Percentiles rank a stretch among this genome's conserved stretches.
Evolutionary conservation across 2,888 invertebrate genomes (phyloP).

Genomic region (Diarsia mendica): DNA sequence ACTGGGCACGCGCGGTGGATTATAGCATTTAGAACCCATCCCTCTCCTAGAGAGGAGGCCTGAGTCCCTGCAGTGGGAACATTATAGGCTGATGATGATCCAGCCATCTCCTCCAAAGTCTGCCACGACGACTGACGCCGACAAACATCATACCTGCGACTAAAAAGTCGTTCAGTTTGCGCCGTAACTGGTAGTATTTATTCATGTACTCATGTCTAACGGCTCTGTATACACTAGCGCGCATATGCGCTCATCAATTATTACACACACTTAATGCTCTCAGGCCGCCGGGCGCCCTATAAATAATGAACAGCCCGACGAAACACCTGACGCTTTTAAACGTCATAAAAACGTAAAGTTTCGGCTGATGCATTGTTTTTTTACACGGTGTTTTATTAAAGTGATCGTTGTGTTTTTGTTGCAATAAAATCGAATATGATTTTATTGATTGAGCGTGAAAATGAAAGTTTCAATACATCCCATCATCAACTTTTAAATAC

Average conservation of each 20-base stretch:
- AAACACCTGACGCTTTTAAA: constrained; percentile 75
- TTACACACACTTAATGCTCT: constrained; percentile 77
- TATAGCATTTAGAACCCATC: too few relatives aligned
- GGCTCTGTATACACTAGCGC: constrained; percentile 54
- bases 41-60: too few relatives aligned
- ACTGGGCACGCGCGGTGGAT: too few relatives aligned
- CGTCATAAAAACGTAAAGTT: constrained; percentile 59
- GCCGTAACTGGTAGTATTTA: constrained; percentile 45
- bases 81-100: too few relatives aligned
- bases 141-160: not conserved
- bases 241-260: constrained; percentile 75
- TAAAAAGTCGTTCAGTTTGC: constrained; percentile 18
- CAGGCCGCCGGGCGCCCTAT: constrained; percentile 69
- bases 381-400: constrained; percentile 16
- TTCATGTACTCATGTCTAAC: constrained; percentile 62
- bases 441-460: not conserved
- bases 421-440: not conserved
- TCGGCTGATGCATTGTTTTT: constrained; percentile 37
- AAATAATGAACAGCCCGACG: constrained; percentile 73
- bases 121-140: too few relatives aligned
- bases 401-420: not conserved
- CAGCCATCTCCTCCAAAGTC: not conserved
- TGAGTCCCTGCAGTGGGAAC: too few relatives aligned
- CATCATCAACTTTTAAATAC: not conserved
- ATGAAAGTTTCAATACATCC: not conserved